Base-by-base conservation (phyloP, 2,797 vertebrate species). In the Xiphophorus birchmanni region DNA sequence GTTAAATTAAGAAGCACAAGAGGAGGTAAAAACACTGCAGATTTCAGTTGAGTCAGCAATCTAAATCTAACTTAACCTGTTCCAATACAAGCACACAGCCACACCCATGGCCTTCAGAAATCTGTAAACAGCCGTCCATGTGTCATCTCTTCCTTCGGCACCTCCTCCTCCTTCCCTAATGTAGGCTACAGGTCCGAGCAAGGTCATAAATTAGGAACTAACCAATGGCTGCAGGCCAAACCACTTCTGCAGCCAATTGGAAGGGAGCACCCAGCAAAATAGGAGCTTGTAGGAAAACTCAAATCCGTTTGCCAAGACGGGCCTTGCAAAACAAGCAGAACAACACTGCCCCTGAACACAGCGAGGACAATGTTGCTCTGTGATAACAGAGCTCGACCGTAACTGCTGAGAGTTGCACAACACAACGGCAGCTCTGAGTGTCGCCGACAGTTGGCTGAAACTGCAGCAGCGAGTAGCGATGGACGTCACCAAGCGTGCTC, bases 81-180 rank as follows among this genome's bases (percentile, higher is more conserved):
- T 76, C 21, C 2, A 77, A 45, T 69, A 45, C 69, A 73, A 81
- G 74, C 52, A 78, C 1, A 72, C 80, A 65, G 44, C 86, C 88
- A 87, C 90, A 83, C 90, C 91, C 90, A 73, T 78, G 73, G 75
- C 81, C 86, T 90, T 83, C 79, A 82, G 84, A 84, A 86, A 75
- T 74, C 85, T 81, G 88, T 90, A 94, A 94, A 94, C 91, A 94
- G 84, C 83, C 58, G 5, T 84, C 90, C 92, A 88, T 86, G 91
- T 92, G 89, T 91, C 91, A 89, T 76, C 73, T 84, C 84, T 82
- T 87, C 83, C 87, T 83, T 47, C 71, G 23, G 82, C 29, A 26
- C 65, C 82, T 81, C 83, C 82, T 76, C 72, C 85, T 82, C 37
- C 78, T 80, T 79, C 74, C 69, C 21, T 67, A 78, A 88, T 84